These are phyloP conservation scores for Ennomos erosarius DNA, from an alignment of 2,888 invertebrate genomes.

Conservation along the genomic window DNA sequence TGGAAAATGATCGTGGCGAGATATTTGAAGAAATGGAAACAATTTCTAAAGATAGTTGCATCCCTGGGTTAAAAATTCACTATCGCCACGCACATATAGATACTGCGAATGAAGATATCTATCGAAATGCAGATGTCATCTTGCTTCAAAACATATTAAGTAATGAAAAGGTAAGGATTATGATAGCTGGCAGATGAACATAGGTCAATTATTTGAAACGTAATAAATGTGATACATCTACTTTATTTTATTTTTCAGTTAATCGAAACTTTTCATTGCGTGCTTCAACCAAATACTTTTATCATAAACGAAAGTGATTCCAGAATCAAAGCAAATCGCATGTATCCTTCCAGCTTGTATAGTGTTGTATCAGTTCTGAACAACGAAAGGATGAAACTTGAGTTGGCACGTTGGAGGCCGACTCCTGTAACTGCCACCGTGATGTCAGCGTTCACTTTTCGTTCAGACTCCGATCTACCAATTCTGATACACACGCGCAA, in stretches of 20 bases:
- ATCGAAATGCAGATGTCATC: constrained; percentile 35
- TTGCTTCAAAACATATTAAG: constrained; percentile 38
- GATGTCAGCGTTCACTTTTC: constrained; percentile 29
- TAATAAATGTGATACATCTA: no score
- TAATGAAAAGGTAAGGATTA: constrained; percentile 39
- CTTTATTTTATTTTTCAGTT: constrained; percentile 19
- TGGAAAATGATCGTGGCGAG: constrained; percentile 2
- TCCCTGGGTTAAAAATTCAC: constrained; percentile 28
- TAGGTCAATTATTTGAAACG: no score
- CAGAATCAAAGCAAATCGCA: background rate
- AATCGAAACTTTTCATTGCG: background rate
- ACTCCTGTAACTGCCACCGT: constrained; percentile 11
- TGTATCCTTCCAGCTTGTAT: constrained; percentile 1
- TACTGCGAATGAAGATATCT: background rate
- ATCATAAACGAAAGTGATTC: constrained; percentile 11
- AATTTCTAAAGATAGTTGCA: constrained; percentile 3
- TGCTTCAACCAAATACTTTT: constrained; percentile 3
- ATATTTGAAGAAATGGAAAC: constrained; percentile 35
- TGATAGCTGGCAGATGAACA: background rate
- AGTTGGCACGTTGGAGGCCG: constrained; percentile 41
- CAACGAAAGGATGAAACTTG: constrained; percentile 28
- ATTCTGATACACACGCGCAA: constrained; percentile 32
- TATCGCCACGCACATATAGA: constrained; percentile 23
- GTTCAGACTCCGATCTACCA: constrained; percentile 32
- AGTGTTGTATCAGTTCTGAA: constrained; percentile 12